Conservation (phyloP, 53 echinoderm and acorn worm species). For the Crossaster papposus region DNA sequence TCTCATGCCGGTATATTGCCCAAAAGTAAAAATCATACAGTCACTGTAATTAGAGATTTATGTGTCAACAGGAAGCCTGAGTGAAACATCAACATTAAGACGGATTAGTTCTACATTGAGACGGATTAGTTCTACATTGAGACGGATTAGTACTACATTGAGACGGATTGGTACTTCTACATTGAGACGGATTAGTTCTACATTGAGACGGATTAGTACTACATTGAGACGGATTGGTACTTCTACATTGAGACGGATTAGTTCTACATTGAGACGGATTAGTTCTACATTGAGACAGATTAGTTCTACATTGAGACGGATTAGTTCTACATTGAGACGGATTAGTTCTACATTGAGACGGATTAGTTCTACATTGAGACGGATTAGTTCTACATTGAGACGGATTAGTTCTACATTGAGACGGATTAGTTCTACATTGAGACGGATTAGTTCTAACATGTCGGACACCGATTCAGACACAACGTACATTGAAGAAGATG, state of each 20-base stretch:
- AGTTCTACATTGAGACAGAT: too few species aligned
- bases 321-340: conserved; percentile 51
- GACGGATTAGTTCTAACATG: conserved; percentile 38
- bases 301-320: conserved; percentile 57
- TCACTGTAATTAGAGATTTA: neutral
- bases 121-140: conserved; percentile 49
- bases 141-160: conserved; percentile 37
- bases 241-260: conserved; percentile 55
- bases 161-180: too few species aligned
- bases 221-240: too few species aligned
- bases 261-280: conserved; percentile 54
- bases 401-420: conserved; percentile 54
- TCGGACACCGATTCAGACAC: conserved; percentile 64
- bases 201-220: conserved; percentile 53
- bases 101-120: too few species aligned
- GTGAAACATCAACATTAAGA: conserved; percentile 58
- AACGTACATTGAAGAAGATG: conserved; percentile 51
- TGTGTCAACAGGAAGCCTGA: conserved; percentile 4
- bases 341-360: conserved; percentile 54
- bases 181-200: conserved; percentile 54
- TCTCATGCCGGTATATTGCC: neutral
- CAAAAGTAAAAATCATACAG: neutral
- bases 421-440: conserved; percentile 49
- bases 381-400: conserved; percentile 54
- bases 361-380: conserved; percentile 55